Base-by-base conservation (phyloP, 2,797 vertebrate species). In the Hydrocynus forskahlii region DNA sequence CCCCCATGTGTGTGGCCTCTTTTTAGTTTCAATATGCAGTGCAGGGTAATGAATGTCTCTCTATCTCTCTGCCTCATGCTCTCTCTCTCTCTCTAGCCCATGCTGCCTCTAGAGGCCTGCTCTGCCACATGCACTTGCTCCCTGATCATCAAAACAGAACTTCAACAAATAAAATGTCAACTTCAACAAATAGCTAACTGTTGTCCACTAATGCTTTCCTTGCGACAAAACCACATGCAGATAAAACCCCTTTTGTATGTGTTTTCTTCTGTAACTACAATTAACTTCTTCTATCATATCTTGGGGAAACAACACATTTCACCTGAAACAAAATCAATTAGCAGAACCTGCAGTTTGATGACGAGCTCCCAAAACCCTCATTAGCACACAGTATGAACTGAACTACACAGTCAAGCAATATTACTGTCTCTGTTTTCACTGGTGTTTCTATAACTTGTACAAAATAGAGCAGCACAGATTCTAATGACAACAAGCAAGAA, bases 51-150 rank as follows among this genome's bases (percentile, higher is more conserved):
- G 78, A 50, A 60, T 35, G 1, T 57, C n/a, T 59, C 19, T 60
- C 57, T 60, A n/a, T 23, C 8, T 60, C 55, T 59, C 16, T 19
- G 17, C 7, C 54, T 1, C 16, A 19, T 7, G 4, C 57, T 23
- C n/a, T 59, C 19, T 45, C 13, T 35, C 81, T 83, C 78, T 75
- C 75, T 63, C 67, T 84, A 82, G 82, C 59, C 80, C 86, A 76
- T 76, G 78, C 85, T 88, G 82, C 87, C 90, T 83, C 87, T 86
- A 86, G 81, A 87, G 89, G 87, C 83, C 75, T 12, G 14, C 69
- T 50, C 64, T 29, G 7, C 45, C 48, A 72, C 35, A 21, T 25
- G n/a, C 66, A 64, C 64, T 68, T 50, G 16, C 43, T n/a, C 45
- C 10, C 68, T 19, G 4, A 35, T 35, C 3, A 1, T 29, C 45